Conservation (phyloP, 2,797 vertebrate species). For the Serranus cabrilla region DNA sequence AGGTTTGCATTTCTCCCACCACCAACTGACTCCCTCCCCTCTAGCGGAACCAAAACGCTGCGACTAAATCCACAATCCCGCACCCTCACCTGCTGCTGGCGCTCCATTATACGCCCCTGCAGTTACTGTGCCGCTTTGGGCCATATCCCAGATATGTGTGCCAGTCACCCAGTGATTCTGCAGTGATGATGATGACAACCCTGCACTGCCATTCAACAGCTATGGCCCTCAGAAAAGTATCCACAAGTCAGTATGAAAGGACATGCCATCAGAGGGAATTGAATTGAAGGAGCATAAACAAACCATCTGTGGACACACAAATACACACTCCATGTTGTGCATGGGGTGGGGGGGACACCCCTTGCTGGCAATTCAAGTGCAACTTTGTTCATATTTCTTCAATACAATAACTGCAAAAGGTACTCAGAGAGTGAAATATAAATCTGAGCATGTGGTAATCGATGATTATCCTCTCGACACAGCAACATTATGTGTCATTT, state of each 20-base stretch:
- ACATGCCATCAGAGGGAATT: conserved; percentile 13
- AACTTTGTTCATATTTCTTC: not conserved
- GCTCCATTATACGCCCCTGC: conserved; percentile 36
- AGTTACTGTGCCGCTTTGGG: conserved; percentile 30
- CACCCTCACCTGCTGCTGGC: conserved; percentile 44
- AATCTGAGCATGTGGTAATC: not conserved
- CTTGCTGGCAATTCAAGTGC: not conserved
- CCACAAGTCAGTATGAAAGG: not conserved
- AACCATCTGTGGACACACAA: not conserved
- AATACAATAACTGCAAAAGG: conserved; percentile 6
- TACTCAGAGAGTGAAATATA: not conserved
- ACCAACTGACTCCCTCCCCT: conserved; percentile 44
- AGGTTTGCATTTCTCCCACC: conserved; percentile 63
- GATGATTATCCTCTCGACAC: not conserved
- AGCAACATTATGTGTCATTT: not conserved
- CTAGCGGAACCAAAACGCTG: conserved; percentile 48
- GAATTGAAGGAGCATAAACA: conserved; percentile 16
- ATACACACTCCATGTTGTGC: not conserved
- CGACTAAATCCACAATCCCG: conserved; percentile 54
- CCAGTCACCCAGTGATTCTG: conserved; percentile 35
- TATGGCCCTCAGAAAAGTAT: conserved; percentile 23
- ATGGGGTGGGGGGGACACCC: not conserved
- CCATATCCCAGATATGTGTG: conserved; percentile 28
- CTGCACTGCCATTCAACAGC: conserved; percentile 41
- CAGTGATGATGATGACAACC: conserved; percentile 29